These are phyloP conservation scores for Huso huso DNA, from an alignment of 2,797 vertebrate species.

Conservation along the genomic window DNA sequence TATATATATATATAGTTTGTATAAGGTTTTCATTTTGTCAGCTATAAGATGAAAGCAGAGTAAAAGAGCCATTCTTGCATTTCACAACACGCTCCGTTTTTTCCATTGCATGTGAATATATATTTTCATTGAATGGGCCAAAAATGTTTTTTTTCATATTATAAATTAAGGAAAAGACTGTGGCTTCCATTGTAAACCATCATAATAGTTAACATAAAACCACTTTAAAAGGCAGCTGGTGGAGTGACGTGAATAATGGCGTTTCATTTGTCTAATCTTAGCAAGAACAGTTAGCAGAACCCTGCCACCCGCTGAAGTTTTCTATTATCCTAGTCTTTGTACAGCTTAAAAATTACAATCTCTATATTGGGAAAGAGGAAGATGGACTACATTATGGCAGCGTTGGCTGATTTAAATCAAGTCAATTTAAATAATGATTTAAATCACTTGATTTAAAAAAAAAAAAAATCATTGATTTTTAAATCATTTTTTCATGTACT, in stretches of 20 bases:
- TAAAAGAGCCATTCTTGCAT: too few relatives aligned
- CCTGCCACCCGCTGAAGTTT: not conserved
- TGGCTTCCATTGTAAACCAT: conserved; percentile 62
- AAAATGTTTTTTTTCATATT: conserved; percentile 48
- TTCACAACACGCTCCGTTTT: conserved; percentile 17
- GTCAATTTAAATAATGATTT: too few relatives aligned
- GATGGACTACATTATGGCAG: too few relatives aligned
- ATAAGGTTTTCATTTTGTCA: too few relatives aligned
- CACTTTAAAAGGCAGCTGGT: conserved; percentile 65
- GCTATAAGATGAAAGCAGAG: too few relatives aligned
- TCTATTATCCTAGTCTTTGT: not conserved
- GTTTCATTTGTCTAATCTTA: conserved; percentile 72
- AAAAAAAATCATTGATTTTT: too few relatives aligned
- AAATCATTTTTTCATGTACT: too few relatives aligned
- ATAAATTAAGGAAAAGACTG: conserved; percentile 58
- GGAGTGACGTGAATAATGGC: conserved; percentile 63
- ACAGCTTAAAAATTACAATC: not conserved
- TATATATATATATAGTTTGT: too few relatives aligned
- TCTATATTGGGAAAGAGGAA: not conserved
- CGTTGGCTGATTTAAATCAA: too few relatives aligned
- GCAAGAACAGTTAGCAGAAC: conserved; percentile 34
- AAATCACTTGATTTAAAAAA: too few relatives aligned
- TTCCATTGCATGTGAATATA: conserved; percentile 35
- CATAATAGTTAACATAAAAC: conserved; percentile 60
- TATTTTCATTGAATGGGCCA: conserved; percentile 36